Percentiles rank a stretch among this genome's conserved stretches.
These are phyloP conservation scores for Myotis yumanensis DNA, from an alignment of 2,113 vertebrate genomes.

Conservation along the genomic window DNA sequence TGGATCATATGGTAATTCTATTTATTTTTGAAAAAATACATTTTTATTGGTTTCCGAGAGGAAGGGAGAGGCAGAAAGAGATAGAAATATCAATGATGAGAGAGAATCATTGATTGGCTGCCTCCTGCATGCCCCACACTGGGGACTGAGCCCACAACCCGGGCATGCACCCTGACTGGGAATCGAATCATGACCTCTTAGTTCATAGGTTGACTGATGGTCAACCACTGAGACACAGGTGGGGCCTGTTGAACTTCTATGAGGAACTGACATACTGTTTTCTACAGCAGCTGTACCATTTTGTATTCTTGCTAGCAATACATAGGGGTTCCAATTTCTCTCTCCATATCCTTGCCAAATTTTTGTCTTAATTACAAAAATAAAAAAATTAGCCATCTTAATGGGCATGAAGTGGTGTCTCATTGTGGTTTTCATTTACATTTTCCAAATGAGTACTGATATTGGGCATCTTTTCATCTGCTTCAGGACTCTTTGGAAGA, in stretches of 20 bases:
- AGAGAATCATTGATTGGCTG: too few species aligned
- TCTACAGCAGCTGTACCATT: neutral
- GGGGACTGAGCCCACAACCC: too few species aligned
- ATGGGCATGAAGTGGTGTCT: neutral
- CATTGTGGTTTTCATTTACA: neutral
- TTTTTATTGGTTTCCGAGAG: too few species aligned
- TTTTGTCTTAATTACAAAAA: neutral
- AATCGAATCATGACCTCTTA: too few species aligned
- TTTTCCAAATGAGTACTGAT: slow-evolving; percentile 20
- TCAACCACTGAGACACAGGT: too few species aligned
- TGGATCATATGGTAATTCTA: neutral
- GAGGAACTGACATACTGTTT: neutral
- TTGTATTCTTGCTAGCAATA: neutral
- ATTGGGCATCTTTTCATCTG: neutral
- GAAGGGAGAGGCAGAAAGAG: too few species aligned
- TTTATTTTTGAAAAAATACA: neutral
- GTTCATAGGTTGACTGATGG: too few species aligned
- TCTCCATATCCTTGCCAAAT: neutral
- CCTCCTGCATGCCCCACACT: too few species aligned
- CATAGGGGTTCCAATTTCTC: neutral
- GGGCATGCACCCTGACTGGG: too few species aligned
- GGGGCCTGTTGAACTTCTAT: too few species aligned
- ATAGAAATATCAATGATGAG: too few species aligned
- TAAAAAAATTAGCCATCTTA: neutral
- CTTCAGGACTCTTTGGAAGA: neutral